Evolutionary conservation across 2,113 vertebrate species (phyloP), one percentile per base, ranked within the genome.

Genomic region (Cichladusa arquata): DNA sequence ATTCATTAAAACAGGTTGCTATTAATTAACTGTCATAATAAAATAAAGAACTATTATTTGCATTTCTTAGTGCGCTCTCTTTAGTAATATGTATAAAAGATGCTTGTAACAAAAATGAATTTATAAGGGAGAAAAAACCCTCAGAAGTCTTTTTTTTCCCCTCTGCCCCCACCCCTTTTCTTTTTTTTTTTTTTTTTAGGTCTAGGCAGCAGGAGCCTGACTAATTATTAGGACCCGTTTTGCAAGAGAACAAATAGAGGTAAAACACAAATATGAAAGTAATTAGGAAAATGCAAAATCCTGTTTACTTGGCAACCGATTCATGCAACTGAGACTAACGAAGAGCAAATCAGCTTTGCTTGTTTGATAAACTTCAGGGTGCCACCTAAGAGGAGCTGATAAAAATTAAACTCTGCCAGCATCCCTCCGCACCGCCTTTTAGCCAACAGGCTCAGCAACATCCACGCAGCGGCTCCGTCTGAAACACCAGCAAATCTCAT

Each of bases 21-120:
- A 98, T 98, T 98, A 98, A 98, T 98, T 98, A 98, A 98, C 98
- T 98, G 98, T 98, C 98, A 98, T 98, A 98, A 98, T 98, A 98
- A 98, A 98, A 98, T 98, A 98, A 98, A 98, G 98, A 98, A 97
- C 98, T 96, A 98, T 98, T 98, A 98, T 98, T 98, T 98, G 97
- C 97, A 98, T 98, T 98, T 98, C 98, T 98, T 98, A 98, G 97
- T 95, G 94, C 56, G 36, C 97, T 97, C 97, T 95, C 97, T 98
- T 98, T 98, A 97, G 97, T 96, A 97, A 97, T 97, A 97, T 97
- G 96, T 97, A 98, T 97, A 98, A 98, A 98, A 98, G 98, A 97
- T 98, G 98, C 96, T 98, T 97, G 98, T 97, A 98, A 98, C 97
- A 97, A 95, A 98, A 98, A 98, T 98, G 94, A 97, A 97, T 98